Evolutionary conservation across 2,888 invertebrate species (phyloP), one percentile per base, ranked within the genome.

Genomic region (Sisyra nigra): DNA sequence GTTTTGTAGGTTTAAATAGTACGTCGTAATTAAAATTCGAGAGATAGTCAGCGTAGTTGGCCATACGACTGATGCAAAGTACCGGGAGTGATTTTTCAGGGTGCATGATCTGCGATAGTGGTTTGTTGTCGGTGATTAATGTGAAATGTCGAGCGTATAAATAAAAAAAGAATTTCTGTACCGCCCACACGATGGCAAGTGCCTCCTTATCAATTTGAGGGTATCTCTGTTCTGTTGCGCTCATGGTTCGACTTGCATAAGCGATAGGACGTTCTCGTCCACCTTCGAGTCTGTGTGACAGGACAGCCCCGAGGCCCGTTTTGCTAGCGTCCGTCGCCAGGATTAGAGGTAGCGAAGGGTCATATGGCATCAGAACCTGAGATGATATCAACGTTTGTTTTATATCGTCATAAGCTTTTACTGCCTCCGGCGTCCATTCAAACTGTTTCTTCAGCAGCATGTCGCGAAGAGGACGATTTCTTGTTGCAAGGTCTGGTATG

Each of bases 221-320:
- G 32, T 48, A 48, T 46, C 18, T 45, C 48, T 8, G 47, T 31
- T 56, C 46, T 5, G 48, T 48, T 33, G 32, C 52, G 49, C 13
- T 50, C 49, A 44, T 50, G 46, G 41, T 54, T 50, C 33, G 43
- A 17, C 52, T 55, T 2, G 54, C 54, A 48, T 50, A 56, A 4
- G 50, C 51, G 14, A 56, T 52, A 10, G 55, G 58, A 40, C 52
- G 45, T 45, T 56, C 53, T 40, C 45, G 44, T 18, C 54, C 53
- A 47, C 55, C 51, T 31, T 42, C 42, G 18, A 49, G 46, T 34
- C 48, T 48, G 40, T 54, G 53, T n/a, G 46, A 46, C 18, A 52
- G 45, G 9, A 54, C 53, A n/a, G 55, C 47, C 5, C 53, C 55
- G 19, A 40, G 13, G 29, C 38, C 31, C 2, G 40, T 44, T 41